Evolutionary conservation across 2,888 invertebrate genomes (phyloP), one percentile per base, ranked within the genome.

Genomic region (Tenthredo notha): DNA sequence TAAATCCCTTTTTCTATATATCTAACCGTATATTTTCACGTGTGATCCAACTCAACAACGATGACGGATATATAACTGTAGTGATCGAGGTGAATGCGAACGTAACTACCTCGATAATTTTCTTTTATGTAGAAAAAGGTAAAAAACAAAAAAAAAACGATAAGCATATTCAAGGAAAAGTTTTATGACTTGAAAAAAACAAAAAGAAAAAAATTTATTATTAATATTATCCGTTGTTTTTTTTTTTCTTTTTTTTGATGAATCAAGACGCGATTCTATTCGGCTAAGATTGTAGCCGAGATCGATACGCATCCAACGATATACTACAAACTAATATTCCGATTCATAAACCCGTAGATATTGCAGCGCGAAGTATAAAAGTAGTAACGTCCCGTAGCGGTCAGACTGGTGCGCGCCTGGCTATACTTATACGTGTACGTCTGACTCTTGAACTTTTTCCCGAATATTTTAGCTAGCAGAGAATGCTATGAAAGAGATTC

Each of bases 1-100:
- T 77, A 77, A 77, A 77, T 77, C 77, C 29, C 33, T 54, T 77
- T 47, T 77, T 54, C 54, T 43, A 15, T 74, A n/a, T 43, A 40
- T 12, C 72, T 72, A 10, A 33, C 33, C 12, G 40, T 72, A 74
- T 70, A 70, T 70, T 21, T 74, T n/a, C 40, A 43, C 21, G 29
- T 10, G 58, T 58, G 58, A 58, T 58, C 9, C 25, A 10, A 67
- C 33, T 7, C 43, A 25, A 50, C 54, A 9, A 77, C 77, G 77
- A 50, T 77, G 77, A 77, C 77, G 77, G 77, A 77, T 54, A 47
- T 77, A 74, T 10, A 18, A 50, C 77, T 29, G 67, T 10, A 29
- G 33, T 15, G 18, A 67, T 54, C 54, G 54, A 54, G n/a, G n/a
- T 18, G 33, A 67, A 67, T 67, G 18, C 33, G 67, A 21, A 74